Evolutionary conservation across 2,113 vertebrate genomes (phyloP).

Genomic region (Rissa tridactyla): DNA sequence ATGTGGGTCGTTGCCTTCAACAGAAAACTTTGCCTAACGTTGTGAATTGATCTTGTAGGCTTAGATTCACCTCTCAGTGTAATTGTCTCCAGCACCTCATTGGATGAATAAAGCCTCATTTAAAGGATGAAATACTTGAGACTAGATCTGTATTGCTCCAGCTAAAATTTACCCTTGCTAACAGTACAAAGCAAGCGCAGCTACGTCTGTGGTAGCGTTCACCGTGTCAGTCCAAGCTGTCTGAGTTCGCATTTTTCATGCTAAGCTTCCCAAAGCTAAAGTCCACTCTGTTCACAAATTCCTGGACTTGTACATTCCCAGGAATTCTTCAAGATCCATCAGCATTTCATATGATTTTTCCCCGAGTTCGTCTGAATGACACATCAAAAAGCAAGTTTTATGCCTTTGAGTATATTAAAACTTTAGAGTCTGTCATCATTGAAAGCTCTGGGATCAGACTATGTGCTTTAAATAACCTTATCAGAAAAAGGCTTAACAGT

Average conservation of each 20-base stretch:
- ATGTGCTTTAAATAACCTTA: not conserved
- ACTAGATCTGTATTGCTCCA: not conserved
- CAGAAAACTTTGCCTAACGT: not conserved
- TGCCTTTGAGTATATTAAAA: not conserved
- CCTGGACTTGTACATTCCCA: not conserved
- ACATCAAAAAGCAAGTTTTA: not conserved
- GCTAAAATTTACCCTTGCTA: not conserved
- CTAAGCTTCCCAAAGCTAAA: not conserved
- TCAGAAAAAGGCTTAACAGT: not conserved
- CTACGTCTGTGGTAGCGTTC: not conserved
- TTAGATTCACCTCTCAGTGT: not conserved
- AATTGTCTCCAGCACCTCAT: not conserved
- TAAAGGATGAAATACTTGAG: not conserved
- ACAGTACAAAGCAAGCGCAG: not conserved
- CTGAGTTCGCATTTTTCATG: not conserved
- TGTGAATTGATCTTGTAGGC: not conserved
- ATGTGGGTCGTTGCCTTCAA: rapidly evolving
- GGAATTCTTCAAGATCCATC: not conserved
- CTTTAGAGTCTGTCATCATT: not conserved
- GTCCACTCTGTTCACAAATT: not conserved
- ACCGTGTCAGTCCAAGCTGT: not conserved
- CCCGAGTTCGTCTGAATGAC: not conserved
- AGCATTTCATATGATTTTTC: not conserved
- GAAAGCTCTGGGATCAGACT: not conserved
- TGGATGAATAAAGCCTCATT: not conserved